Percentiles rank a stretch among this genome's conserved stretches.
Evolutionary conservation across 2,113 vertebrate genomes (phyloP).

Genomic region (Dermatemys mawii): DNA sequence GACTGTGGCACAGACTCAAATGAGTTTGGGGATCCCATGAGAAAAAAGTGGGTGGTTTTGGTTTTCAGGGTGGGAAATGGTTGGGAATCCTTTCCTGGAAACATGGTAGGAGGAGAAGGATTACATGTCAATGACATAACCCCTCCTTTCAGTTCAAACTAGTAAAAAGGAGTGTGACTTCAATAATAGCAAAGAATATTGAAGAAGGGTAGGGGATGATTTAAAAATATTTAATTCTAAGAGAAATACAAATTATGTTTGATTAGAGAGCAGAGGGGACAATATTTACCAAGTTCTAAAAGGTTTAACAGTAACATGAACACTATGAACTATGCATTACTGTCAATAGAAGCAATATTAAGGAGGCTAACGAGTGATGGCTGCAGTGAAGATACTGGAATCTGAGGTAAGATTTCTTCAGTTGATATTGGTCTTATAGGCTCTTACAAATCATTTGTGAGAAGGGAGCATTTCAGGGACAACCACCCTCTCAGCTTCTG

Average conservation of each 20-base stretch:
- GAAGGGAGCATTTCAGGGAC: background rate
- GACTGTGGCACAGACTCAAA: background rate
- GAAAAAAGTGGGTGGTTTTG: background rate
- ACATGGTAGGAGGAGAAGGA: background rate
- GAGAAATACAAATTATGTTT: background rate
- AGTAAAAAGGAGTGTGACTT: background rate
- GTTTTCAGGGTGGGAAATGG: background rate
- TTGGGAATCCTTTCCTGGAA: background rate
- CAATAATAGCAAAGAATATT: background rate
- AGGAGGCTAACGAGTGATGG: background rate
- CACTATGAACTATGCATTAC: background rate
- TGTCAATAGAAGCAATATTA: background rate
- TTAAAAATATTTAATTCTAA: background rate
- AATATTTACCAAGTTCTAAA: background rate
- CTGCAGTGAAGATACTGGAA: background rate
- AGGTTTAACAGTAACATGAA: background rate
- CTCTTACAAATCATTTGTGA: background rate
- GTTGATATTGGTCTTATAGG: background rate
- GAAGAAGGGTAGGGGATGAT: accelerated
- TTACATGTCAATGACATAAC: background rate
- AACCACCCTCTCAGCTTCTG: background rate
- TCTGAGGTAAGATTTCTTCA: background rate
- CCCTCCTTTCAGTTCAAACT: background rate
- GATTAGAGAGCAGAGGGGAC: background rate
- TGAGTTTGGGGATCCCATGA: background rate